These are phyloP conservation scores for Serrognathus titanus DNA, from an alignment of 2,888 invertebrate genomes.

Conservation along the genomic window DNA sequence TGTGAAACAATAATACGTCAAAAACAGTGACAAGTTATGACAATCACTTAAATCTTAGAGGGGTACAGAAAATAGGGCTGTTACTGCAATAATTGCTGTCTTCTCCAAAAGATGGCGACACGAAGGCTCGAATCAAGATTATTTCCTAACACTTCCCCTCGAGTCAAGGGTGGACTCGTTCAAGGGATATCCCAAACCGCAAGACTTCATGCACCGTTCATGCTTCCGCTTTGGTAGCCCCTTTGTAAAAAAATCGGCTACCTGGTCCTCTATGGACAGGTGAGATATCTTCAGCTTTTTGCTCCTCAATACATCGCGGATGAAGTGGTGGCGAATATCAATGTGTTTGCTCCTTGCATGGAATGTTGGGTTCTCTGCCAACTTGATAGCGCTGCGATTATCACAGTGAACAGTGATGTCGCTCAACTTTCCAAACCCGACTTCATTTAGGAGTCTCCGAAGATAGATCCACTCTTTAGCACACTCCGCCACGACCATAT, in stretches of 20 bases:
- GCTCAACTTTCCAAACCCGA: background rate
- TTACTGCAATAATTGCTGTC: too few relatives aligned
- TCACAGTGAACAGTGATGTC: background rate
- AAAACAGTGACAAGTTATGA: too few relatives aligned
- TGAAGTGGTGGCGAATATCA: conserved; percentile 16
- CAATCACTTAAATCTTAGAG: too few relatives aligned
- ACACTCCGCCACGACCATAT: background rate
- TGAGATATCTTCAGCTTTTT: conserved; percentile 1
- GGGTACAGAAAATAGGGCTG: too few relatives aligned
- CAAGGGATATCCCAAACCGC: too few relatives aligned
- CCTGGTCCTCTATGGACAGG: conserved; percentile 9
- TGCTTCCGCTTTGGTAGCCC: conserved; percentile 7
- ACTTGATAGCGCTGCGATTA: conserved; percentile 12
- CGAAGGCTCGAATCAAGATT: too few relatives aligned
- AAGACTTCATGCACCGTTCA: too few relatives aligned
- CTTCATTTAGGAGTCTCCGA: conserved; percentile 7
- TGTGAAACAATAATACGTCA: too few relatives aligned
- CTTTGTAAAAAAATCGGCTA: conserved; percentile 12
- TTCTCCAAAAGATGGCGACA: too few relatives aligned
- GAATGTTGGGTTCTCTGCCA: conserved; percentile 17
- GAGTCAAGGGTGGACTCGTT: too few relatives aligned
- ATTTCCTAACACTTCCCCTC: too few relatives aligned
- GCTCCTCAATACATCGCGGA: background rate
- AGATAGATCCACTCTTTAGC: conserved; percentile 14
- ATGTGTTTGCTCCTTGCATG: conserved; percentile 21